Percentiles rank a stretch among this genome's conserved stretches.
Evolutionary conservation across 2,113 vertebrate species (phyloP).

Genomic region (Callionymus lyra): DNA sequence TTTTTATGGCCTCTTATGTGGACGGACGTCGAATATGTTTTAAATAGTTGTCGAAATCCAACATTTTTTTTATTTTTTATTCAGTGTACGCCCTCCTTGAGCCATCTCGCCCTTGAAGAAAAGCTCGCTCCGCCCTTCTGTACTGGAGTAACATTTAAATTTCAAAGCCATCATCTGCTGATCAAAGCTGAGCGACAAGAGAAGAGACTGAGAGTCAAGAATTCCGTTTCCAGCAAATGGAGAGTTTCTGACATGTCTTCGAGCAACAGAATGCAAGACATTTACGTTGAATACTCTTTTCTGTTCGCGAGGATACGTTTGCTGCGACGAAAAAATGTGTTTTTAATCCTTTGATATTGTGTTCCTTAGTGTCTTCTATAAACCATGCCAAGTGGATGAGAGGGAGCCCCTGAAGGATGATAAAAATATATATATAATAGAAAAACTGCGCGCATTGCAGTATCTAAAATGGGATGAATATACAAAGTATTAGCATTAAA

Average conservation of each 20-base stretch:
- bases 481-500: constrained; percentile 21
- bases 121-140: too few species aligned
- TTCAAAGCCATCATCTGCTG: too few species aligned
- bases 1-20: too few species aligned
- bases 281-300: too few species aligned
- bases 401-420: constrained; percentile 21
- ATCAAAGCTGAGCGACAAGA: neutral
- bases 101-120: too few species aligned
- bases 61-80: too few species aligned
- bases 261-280: too few species aligned
- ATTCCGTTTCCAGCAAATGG: constrained; percentile 14
- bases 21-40: too few species aligned
- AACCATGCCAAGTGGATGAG: constrained; percentile 7
- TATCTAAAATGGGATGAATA: neutral
- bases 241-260: constrained; percentile 7
- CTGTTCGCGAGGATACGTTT: too few species aligned
- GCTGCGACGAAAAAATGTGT: neutral
- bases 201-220: constrained; percentile 28
- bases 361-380: constrained; percentile 9
- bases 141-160: too few species aligned
- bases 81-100: constrained; percentile 13
- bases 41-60: too few species aligned
- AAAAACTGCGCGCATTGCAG: constrained; percentile 17
- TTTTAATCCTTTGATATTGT: neutral
- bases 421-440: too few species aligned